Evolutionary conservation across 2,113 vertebrate genomes (phyloP).

Genomic region (Orientallactaga bullata): DNA sequence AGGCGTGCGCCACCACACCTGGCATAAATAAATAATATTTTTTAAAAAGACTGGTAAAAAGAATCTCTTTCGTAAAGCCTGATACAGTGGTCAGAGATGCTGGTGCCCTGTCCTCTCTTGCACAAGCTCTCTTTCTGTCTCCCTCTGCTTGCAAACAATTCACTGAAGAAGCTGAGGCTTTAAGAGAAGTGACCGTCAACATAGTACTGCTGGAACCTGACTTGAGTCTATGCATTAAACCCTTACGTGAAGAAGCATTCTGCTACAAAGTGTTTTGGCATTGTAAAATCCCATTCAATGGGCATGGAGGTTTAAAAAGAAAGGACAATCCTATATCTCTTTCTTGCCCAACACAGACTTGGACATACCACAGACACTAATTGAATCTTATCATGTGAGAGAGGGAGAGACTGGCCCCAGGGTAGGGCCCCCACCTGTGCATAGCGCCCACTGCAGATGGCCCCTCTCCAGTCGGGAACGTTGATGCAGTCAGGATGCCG

Average conservation of each 20-base stretch:
- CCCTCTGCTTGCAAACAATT: too few species aligned
- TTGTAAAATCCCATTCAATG: neutral
- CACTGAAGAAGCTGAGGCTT: neutral
- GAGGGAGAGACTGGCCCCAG: rapidly evolving
- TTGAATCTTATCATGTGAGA: neutral
- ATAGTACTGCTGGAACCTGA: neutral
- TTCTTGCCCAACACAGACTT: neutral
- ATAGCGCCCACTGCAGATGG: conserved; percentile 95
- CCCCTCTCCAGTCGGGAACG: conserved; percentile 96
- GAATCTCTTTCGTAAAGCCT: too few species aligned
- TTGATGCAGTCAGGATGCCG: conserved; percentile 96
- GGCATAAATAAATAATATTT: too few species aligned
- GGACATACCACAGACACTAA: rapidly evolving
- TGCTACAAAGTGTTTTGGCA: neutral
- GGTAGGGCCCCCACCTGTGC: conserved; percentile 91
- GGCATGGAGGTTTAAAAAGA: neutral
- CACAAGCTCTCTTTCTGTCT: too few species aligned
- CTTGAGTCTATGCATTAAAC: neutral
- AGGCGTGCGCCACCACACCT: too few species aligned
- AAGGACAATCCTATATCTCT: neutral
- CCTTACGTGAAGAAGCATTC: neutral
- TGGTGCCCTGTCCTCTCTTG: too few species aligned
- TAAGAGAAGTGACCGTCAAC: too few species aligned
- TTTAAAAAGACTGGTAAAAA: too few species aligned
- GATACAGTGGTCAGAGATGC: too few species aligned